Percentiles rank a stretch among this genome's conserved stretches.
Evolutionary conservation across 2,113 vertebrate genomes (phyloP).

Genomic region (Sinocyclocheilus grahami): DNA sequence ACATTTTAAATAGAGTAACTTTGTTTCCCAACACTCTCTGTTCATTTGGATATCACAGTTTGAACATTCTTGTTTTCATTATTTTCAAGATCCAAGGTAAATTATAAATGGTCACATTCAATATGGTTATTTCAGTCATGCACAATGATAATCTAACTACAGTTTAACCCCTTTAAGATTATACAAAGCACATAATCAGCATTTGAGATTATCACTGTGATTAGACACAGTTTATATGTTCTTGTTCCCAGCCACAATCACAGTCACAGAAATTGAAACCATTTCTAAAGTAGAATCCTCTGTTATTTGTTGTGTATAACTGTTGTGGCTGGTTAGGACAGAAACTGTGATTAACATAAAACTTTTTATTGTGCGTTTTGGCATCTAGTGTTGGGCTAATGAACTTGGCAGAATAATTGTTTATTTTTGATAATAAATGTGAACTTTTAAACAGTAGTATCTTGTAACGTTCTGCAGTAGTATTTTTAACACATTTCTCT

Average conservation of each 20-base stretch:
- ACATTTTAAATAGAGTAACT: no score
- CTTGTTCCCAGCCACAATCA: neutral
- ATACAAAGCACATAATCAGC: slow-evolving; percentile 3
- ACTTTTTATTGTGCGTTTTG: neutral
- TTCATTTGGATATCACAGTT: neutral
- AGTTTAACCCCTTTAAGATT: neutral
- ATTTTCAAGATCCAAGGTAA: neutral
- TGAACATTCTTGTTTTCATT: neutral
- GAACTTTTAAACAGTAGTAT: neutral
- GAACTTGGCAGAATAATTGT: neutral
- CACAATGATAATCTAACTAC: neutral
- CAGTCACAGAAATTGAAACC: neutral
- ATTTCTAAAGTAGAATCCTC: neutral
- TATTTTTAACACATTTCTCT: neutral
- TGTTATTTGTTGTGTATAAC: neutral
- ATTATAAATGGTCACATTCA: neutral
- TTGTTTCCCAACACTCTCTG: no score
- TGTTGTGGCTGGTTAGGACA: neutral
- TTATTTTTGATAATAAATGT: neutral
- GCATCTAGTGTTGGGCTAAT: neutral
- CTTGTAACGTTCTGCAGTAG: neutral
- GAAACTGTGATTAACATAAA: neutral
- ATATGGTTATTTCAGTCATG: neutral
- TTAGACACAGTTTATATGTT: neutral
- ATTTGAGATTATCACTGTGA: neutral